Conservation (phyloP, 2,113 vertebrate genomes). For the Equus quagga region DNA sequence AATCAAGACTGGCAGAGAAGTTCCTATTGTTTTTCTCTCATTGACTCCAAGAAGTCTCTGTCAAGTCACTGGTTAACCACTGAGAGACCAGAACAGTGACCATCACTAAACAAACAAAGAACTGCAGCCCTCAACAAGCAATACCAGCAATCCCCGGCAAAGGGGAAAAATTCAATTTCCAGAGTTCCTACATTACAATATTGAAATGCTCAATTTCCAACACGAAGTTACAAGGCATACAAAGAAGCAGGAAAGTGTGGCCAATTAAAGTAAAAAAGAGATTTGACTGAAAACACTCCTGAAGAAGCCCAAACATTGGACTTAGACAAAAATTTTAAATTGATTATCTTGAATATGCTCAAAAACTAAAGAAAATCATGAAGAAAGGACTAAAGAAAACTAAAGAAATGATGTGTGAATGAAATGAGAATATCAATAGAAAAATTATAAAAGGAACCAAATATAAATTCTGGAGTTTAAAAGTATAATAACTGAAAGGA, state of each 20-base stretch:
- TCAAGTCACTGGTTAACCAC: background rate
- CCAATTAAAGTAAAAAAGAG: background rate
- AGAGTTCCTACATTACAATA: background rate
- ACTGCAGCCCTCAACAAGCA: background rate
- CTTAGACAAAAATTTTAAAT: background rate
- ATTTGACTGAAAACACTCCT: background rate
- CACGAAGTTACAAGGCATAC: background rate
- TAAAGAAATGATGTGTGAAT: background rate
- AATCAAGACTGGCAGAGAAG: accelerated
- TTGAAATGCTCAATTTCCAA: background rate
- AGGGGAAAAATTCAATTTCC: background rate
- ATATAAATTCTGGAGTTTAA: background rate
- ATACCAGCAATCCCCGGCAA: background rate
- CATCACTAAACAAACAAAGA: background rate
- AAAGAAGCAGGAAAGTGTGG: background rate
- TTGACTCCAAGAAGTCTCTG: background rate
- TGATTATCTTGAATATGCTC: background rate
- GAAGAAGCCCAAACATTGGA: background rate
- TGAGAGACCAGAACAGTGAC: background rate
- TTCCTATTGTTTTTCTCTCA: background rate
- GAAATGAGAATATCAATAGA: background rate
- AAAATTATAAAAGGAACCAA: background rate
- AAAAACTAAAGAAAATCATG: background rate
- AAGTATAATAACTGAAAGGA: background rate
- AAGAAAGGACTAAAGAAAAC: background rate